Evolutionary conservation across 2,113 vertebrate genomes (phyloP), one percentile per base, ranked within the genome.

Genomic region (Erythrocercus mccallii): DNA sequence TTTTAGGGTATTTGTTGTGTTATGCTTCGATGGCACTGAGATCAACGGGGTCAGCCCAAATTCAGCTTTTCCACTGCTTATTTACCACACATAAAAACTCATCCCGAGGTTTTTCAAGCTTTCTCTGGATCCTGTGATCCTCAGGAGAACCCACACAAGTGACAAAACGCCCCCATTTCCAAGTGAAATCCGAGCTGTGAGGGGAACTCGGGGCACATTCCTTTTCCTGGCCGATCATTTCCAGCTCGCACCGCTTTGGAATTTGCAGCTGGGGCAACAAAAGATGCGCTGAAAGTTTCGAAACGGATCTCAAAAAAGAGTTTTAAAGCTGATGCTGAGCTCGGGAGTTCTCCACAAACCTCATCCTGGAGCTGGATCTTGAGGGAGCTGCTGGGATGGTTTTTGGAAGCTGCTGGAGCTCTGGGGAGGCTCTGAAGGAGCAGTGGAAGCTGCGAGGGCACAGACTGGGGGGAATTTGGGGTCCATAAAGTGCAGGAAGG

Each of bases 331-430:
- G 47, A 16, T 2, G 3, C 61, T 33, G 54, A 72, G 48, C 53
- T 64, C 10, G 2, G 27, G 72, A 68, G 19, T 6, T n/a, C 50
- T 70, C 35, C 25, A 42, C 51, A 80, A 78, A 2, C 1, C n/a
- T 11, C 3, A 9, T 9, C 12, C 17, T 3, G 10, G 28, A 22
- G 22, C 4, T 1, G 4, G 23, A 12, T 21, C 27, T 4, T 0
- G 18, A 18, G 16, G 45, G 40, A 17, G 40, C 11, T 18, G 35
- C 35, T n/a, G 44, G 20, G 44, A 45, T 45, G 44, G 50, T 4
- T 30, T 11, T 7, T 5, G 24, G 72, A 56, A 58, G 17, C 21
- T 38, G 25, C 1, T 4, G 51, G 30, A 65, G 42, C 45, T 58
- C 60, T 27, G 27, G 15, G 15, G 20, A 48, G 19, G 31, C n/a